Evolutionary conservation across 2,113 vertebrate genomes (phyloP).

Genomic region (Tichodroma muraria): DNA sequence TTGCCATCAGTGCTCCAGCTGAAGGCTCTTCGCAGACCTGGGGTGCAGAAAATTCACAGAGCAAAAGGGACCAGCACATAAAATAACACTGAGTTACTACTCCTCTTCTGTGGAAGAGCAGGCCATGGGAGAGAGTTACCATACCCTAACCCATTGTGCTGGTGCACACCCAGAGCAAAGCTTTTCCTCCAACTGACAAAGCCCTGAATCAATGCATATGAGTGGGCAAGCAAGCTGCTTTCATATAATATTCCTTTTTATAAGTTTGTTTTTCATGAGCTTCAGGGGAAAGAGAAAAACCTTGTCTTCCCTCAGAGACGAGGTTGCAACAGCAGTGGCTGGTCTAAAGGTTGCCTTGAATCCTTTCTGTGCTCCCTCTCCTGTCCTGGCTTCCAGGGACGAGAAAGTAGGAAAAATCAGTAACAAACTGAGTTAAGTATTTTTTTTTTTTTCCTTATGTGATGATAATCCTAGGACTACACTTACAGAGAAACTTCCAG

Average conservation of each 20-base stretch:
- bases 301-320: neutral
- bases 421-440: neutral
- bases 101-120: neutral
- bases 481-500: slow-evolving; percentile 34
- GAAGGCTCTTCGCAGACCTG: neutral
- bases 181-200: neutral
- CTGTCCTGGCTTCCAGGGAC: neutral
- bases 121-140: neutral
- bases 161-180: neutral
- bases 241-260: slow-evolving; percentile 38
- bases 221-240: neutral
- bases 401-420: neutral
- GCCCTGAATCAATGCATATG: neutral
- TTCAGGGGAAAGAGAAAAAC: neutral
- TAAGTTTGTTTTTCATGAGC: neutral
- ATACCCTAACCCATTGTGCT: neutral
- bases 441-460: neutral
- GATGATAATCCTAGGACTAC: slow-evolving; percentile 14
- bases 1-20: neutral
- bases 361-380: neutral
- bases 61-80: neutral
- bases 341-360: neutral
- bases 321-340: neutral
- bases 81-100: neutral
- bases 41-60: neutral